Evolutionary conservation across 2,113 vertebrate genomes (phyloP).

Genomic region (Myiopsitta monachus): DNA sequence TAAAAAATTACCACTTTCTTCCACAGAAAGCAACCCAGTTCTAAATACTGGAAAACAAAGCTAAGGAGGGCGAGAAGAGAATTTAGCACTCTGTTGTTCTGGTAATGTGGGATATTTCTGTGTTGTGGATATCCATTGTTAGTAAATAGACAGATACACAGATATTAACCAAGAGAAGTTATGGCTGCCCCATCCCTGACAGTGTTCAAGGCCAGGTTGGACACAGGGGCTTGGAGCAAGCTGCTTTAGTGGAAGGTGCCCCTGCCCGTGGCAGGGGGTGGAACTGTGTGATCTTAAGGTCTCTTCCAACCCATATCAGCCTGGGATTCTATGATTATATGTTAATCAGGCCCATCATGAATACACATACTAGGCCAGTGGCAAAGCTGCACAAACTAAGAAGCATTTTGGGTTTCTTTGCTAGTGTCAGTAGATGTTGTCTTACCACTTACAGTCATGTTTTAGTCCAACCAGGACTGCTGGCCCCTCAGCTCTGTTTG

Average conservation of each 20-base stretch:
- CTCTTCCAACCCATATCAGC: not conserved
- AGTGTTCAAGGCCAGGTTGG: not conserved
- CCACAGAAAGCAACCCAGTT: not conserved
- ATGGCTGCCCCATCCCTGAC: not conserved
- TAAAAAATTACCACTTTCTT: not conserved
- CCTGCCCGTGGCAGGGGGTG: not conserved
- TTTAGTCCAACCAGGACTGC: not conserved
- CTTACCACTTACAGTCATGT: not conserved
- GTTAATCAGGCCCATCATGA: not conserved
- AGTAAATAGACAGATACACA: not conserved
- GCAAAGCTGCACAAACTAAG: not conserved
- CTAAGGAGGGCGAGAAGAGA: not conserved
- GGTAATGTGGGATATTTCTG: not conserved
- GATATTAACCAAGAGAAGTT: not conserved
- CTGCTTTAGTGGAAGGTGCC: not conserved
- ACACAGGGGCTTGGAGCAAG: not conserved
- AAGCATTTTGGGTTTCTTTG: not conserved
- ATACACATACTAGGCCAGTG: not conserved
- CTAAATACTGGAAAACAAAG: not conserved
- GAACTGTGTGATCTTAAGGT: not conserved
- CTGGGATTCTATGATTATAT: not conserved
- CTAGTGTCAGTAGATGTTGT: not conserved
- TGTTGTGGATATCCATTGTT: not conserved
- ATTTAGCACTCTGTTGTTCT: not conserved
- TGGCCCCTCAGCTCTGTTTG: rapidly evolving